Conservation (phyloP, 2,797 vertebrate species). For the Gadopsis marmoratus region DNA sequence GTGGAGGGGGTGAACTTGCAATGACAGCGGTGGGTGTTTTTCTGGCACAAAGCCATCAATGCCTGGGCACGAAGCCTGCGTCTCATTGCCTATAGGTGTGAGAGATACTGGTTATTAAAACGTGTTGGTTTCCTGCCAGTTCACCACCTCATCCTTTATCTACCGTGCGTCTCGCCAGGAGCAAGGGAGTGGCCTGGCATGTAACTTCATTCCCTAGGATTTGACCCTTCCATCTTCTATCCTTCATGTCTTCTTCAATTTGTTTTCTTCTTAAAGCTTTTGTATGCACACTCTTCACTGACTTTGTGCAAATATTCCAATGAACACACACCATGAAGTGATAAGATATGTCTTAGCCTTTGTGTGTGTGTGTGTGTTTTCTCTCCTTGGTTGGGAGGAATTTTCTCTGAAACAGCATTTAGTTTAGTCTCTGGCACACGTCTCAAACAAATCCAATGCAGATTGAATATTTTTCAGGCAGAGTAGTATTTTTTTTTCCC, state of each 20-base stretch:
- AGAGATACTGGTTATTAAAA: constrained; percentile 49
- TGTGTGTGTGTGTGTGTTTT: neutral
- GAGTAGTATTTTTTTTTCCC: constrained; percentile 3
- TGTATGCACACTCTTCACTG: no score
- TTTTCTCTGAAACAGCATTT: constrained; percentile 9
- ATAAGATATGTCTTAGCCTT: constrained; percentile 20
- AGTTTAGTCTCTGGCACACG: neutral
- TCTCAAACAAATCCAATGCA: neutral
- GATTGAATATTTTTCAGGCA: constrained; percentile 1
- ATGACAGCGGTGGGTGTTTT: constrained; percentile 61
- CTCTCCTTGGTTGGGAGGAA: neutral
- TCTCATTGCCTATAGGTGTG: constrained; percentile 44
- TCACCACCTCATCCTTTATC: constrained; percentile 32
- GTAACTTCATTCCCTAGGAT: constrained; percentile 22
- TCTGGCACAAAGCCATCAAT: constrained; percentile 45
- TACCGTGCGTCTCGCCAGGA: constrained; percentile 29
- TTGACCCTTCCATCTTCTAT: constrained; percentile 15
- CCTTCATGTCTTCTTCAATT: neutral
- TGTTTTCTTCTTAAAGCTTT: no score
- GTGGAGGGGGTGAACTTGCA: constrained; percentile 34
- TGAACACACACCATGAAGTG: neutral
- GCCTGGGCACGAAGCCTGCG: constrained; percentile 19
- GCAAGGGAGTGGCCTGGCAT: constrained; percentile 58
- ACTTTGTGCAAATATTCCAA: neutral
- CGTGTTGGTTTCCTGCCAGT: constrained; percentile 49